phyloP scores from a whole-genome alignment of 2,888 invertebrate species.

The Eilema caniola region DNA sequence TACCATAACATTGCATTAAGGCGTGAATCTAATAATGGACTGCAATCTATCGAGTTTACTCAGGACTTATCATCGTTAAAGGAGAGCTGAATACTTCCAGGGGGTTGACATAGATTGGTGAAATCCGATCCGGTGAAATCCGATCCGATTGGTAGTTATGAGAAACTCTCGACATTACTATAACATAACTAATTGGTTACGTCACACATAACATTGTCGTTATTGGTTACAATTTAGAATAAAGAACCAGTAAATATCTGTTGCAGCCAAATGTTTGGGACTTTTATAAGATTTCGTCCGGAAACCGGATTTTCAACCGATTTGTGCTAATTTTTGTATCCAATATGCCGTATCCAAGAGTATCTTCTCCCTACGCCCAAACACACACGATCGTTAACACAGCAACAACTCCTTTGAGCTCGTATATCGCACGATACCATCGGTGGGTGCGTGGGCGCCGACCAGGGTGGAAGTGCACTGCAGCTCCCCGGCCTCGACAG shows the following conservation, averaged over 20 bases:
- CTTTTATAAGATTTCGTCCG: background rate
- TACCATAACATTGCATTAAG: background rate
- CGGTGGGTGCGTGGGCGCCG: slow-evolving; percentile 53
- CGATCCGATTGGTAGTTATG: no score
- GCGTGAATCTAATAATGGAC: background rate
- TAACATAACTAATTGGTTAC: no score
- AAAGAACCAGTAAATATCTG: no score
- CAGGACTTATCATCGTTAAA: no score
- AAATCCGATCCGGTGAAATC: no score
- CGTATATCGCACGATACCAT: slow-evolving; percentile 65
- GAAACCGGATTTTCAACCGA: background rate
- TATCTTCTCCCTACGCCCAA: slow-evolving; percentile 10
- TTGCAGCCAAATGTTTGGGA: background rate
- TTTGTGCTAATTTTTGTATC: background rate
- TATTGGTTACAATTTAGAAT: no score
- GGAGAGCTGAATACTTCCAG: no score
- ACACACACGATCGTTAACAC: slow-evolving; percentile 53
- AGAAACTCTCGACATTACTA: no score
- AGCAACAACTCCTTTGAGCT: slow-evolving; percentile 53
- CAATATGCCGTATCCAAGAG: slow-evolving; percentile 31
- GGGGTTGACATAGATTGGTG: no score
- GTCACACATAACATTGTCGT: no score
- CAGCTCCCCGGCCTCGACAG: slow-evolving; percentile 39
- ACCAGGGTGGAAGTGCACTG: slow-evolving; percentile 46
- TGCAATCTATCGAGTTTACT: no score